These are phyloP conservation scores for Rallus crepitans DNA, from an alignment of 2,797 vertebrate genomes.

Conservation along the genomic window DNA sequence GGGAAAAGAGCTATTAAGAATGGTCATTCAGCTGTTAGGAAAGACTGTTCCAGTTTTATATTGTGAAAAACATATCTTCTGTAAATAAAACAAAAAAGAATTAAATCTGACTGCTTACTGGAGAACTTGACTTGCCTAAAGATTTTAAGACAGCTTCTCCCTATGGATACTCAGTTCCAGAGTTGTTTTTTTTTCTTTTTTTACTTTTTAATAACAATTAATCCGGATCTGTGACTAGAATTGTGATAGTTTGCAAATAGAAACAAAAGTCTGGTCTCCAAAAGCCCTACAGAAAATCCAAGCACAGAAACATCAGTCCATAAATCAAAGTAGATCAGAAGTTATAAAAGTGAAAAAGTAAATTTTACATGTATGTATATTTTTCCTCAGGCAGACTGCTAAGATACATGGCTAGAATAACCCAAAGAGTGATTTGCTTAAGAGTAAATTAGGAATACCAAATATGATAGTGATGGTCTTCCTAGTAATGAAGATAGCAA, in stretches of 20 bases:
- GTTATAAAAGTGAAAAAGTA: neutral
- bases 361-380: neutral
- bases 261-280: neutral
- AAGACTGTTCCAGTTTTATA: neutral
- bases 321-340: neutral
- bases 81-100: neutral
- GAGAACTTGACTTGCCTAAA: neutral
- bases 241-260: neutral
- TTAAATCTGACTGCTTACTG: neutral
- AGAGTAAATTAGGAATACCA: neutral
- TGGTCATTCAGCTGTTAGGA: neutral
- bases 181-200: neutral
- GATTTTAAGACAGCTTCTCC: neutral
- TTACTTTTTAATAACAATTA: neutral
- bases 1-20: neutral
- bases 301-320: neutral
- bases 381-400: neutral
- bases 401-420: neutral
- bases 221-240: neutral
- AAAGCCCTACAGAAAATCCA: neutral
- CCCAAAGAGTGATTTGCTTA: neutral
- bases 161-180: neutral
- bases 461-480: neutral
- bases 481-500: neutral
- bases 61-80: neutral